Evolutionary conservation across 2,113 vertebrate genomes (phyloP).

Genomic region (Cryptoleucopteryx plumbea): DNA sequence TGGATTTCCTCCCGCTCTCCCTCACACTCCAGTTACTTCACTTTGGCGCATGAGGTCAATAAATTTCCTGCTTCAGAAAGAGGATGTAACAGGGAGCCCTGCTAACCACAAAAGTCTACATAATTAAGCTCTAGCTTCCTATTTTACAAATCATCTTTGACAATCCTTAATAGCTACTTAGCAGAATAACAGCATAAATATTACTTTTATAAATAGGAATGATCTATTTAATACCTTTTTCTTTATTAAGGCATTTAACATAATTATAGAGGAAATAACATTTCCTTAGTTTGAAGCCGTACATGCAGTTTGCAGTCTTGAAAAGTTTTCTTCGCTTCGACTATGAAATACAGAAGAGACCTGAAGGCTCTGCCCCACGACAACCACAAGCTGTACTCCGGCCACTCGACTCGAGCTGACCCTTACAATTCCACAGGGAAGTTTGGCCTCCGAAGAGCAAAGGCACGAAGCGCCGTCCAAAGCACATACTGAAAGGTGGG

Average conservation of each 20-base stretch:
- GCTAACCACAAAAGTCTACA: not conserved
- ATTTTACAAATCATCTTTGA: not conserved
- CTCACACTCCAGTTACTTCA: not conserved
- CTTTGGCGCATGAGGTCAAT: not conserved
- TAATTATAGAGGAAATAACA: not conserved
- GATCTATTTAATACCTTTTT: not conserved
- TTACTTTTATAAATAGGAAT: not conserved
- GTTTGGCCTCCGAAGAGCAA: not conserved
- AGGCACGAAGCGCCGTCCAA: not conserved
- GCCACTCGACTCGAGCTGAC: not conserved
- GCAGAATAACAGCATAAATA: not conserved
- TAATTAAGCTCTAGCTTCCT: not conserved
- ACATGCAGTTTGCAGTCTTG: not conserved
- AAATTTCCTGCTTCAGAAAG: not conserved
- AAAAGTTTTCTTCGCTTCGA: not conserved
- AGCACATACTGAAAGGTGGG: not conserved
- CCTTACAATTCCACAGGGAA: not conserved
- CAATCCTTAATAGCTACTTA: slow-evolving; percentile 12
- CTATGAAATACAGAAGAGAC: not conserved
- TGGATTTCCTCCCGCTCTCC: not conserved
- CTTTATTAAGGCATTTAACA: not conserved
- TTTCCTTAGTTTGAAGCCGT: not conserved
- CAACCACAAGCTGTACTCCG: not conserved
- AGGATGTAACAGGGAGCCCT: not conserved
- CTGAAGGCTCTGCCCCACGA: not conserved